Evolutionary conservation across 2,888 invertebrate species (phyloP).

Genomic region (Halocaridina rubra): DNA sequence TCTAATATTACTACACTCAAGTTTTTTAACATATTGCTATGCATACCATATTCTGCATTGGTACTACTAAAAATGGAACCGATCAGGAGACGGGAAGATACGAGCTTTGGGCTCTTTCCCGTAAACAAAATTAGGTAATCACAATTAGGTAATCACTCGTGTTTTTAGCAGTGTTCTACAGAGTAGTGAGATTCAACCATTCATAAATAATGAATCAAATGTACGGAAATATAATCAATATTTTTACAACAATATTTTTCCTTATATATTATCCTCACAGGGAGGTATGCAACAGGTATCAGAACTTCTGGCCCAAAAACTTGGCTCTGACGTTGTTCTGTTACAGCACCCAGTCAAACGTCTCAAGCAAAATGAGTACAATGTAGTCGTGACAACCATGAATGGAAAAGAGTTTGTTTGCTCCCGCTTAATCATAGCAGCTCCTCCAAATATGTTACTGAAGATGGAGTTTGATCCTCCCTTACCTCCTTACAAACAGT

Average conservation of each 20-base stretch:
- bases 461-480: constrained; percentile 66
- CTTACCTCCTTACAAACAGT: constrained; percentile 65
- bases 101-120: no score
- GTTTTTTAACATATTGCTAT: no score
- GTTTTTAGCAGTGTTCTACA: background rate
- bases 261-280: no score
- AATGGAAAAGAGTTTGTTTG: constrained; percentile 66
- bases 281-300: constrained; percentile 70
- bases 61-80: no score
- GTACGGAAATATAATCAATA: no score
- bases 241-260: background rate
- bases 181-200: background rate
- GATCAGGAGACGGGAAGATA: background rate
- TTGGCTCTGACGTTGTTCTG: constrained; percentile 67
- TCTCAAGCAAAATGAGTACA: constrained; percentile 66
- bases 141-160: no score
- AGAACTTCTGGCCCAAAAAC: constrained; percentile 67
- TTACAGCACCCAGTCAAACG: constrained; percentile 66
- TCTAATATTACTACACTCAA: no score
- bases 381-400: constrained; percentile 65
- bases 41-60: no score
- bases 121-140: no score
- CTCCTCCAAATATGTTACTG: constrained; percentile 55
- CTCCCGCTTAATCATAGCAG: constrained; percentile 42
- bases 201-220: no score